These are phyloP conservation scores for Coenonympha arcania DNA, from an alignment of 2,888 invertebrate genomes.

Conservation along the genomic window DNA sequence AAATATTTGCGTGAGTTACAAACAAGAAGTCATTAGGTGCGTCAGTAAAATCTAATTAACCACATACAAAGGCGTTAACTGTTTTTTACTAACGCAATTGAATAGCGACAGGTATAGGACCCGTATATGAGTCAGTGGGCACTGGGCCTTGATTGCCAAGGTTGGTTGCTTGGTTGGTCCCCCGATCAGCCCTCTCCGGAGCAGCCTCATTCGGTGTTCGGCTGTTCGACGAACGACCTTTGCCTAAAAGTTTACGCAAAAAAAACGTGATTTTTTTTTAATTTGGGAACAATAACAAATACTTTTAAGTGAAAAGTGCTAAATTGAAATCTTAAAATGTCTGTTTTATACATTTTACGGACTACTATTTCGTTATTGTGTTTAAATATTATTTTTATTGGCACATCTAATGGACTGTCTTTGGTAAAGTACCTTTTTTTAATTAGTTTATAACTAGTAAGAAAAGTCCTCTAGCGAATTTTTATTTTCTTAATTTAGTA, in stretches of 20 bases:
- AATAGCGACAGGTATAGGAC: constrained; percentile 24
- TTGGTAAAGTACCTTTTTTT: constrained; percentile 39
- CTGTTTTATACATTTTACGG: constrained; percentile 27
- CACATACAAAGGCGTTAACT: not conserved
- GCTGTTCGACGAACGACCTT: constrained; percentile 15
- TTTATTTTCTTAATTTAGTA: too few species aligned
- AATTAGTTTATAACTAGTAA: not conserved
- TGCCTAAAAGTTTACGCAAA: not conserved
- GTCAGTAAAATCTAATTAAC: constrained; percentile 12
- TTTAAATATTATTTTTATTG: constrained; percentile 45
- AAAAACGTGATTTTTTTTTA: not conserved
- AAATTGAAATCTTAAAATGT: not conserved
- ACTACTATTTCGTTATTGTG: constrained; percentile 44
- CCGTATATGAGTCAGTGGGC: constrained; percentile 49
- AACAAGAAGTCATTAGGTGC: not conserved
- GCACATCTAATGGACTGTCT: constrained; percentile 46
- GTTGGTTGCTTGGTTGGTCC: constrained; percentile 47
- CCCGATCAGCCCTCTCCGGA: constrained; percentile 35
- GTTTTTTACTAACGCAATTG: constrained; percentile 12
- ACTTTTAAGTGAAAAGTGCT: not conserved
- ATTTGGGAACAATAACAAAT: not conserved
- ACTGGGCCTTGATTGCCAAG: constrained; percentile 59
- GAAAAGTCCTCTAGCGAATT: too few species aligned
- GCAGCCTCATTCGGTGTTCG: constrained; percentile 26
- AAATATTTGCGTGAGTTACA: too few species aligned